phyloP scores from a whole-genome alignment of 1,140 invertebrate genomes.

The Conopomorpha cramerella region DNA sequence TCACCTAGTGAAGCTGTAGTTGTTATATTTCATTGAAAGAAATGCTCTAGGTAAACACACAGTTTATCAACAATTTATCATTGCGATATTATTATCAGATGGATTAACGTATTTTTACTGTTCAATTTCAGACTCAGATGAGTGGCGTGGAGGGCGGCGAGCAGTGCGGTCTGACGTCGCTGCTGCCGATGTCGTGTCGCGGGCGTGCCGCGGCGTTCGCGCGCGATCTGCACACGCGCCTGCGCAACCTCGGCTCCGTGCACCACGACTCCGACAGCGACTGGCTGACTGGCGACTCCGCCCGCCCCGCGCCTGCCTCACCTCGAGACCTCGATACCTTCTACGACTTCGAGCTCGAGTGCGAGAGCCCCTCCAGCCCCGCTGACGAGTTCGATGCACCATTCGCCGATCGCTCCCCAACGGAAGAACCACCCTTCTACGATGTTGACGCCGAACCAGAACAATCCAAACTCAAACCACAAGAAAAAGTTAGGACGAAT shows the following conservation, averaged over 20 bases:
- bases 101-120: too few species aligned
- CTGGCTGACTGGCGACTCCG: slow-evolving; percentile 42
- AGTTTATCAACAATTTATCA: too few species aligned
- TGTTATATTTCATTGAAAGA: too few species aligned
- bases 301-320: slow-evolving; percentile 40
- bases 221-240: slow-evolving; percentile 71
- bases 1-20: too few species aligned
- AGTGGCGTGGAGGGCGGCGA: slow-evolving; percentile 43
- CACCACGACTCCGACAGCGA: slow-evolving; percentile 43
- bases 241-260: slow-evolving; percentile 68
- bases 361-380: slow-evolving; percentile 69
- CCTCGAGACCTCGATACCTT: slow-evolving; percentile 57
- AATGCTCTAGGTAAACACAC: too few species aligned
- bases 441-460: slow-evolving; percentile 41
- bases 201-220: slow-evolving; percentile 80
- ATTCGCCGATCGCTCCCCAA: slow-evolving; percentile 39
- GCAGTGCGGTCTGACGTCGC: slow-evolving; percentile 55
- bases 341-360: slow-evolving; percentile 64
- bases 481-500: slow-evolving; percentile 38
- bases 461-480: slow-evolving; percentile 24
- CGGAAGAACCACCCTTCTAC: slow-evolving; percentile 54
- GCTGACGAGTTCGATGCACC: slow-evolving; percentile 63
- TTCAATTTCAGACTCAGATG: slow-evolving; percentile 55
- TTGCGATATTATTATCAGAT: too few species aligned
- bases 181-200: slow-evolving; percentile 71